Conservation (phyloP, 1,140 invertebrate genomes). For the Chymomyza costata region DNA sequence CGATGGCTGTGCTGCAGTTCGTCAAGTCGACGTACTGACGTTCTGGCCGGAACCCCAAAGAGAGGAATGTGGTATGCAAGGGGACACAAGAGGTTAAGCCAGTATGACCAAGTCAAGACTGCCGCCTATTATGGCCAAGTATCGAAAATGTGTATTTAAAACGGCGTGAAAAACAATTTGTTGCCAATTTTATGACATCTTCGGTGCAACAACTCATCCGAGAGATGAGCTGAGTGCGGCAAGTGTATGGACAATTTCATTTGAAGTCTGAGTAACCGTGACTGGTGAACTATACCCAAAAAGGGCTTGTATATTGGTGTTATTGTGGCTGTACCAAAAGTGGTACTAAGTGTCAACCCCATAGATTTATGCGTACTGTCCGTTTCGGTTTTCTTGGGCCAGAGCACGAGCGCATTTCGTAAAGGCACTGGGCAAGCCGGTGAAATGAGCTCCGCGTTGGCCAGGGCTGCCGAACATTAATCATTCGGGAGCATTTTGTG, state of each 20-base stretch:
- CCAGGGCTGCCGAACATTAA: conserved; percentile 67
- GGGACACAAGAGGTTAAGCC: too few species aligned
- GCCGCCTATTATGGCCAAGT: conserved; percentile 66
- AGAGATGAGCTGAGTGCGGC: conserved; percentile 16
- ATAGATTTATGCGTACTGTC: conserved; percentile 72
- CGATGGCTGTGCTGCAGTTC: conserved; percentile 35
- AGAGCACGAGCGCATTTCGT: conserved; percentile 44
- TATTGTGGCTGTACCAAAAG: conserved; percentile 28
- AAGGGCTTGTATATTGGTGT: too few species aligned
- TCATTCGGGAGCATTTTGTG: conserved; percentile 47
- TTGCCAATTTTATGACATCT: conserved; percentile 74
- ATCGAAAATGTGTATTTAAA: conserved; percentile 73
- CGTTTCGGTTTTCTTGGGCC: conserved; percentile 65
- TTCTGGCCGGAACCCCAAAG: conserved; percentile 1
- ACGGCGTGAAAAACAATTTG: conserved; percentile 75
- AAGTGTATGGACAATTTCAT: conserved; percentile 54
- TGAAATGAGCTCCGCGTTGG: conserved; percentile 19
- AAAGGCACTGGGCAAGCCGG: conserved; percentile 27
- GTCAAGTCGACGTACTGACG: conserved; percentile 47
- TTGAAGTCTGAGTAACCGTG: conserved; percentile 38
- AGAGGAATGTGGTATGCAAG: too few species aligned
- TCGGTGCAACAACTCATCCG: conserved; percentile 43
- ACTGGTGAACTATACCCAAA: background rate
- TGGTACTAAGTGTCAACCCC: conserved; percentile 68
- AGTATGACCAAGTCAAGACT: too few species aligned